Conservation (phyloP, 2,113 vertebrate species). For the Thunnus thynnus region DNA sequence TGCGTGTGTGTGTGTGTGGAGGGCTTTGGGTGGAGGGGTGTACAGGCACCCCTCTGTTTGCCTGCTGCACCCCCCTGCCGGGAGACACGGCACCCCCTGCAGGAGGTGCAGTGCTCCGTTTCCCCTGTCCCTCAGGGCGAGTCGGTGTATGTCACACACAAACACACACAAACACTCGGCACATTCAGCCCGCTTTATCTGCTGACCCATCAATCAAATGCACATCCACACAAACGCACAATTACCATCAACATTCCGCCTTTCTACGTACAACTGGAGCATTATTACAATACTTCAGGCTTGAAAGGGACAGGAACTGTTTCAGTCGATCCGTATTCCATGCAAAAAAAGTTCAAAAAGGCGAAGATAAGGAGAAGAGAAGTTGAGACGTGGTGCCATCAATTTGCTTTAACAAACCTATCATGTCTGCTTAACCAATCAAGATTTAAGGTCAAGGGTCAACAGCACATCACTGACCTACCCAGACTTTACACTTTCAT, state of each 20-base stretch:
- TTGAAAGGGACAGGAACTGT: constrained; percentile 28
- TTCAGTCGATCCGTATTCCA: constrained; percentile 9
- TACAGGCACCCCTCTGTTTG: constrained; percentile 86
- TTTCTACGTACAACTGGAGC: constrained; percentile 19
- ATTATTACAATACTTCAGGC: constrained; percentile 15
- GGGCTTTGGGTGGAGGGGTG: constrained; percentile 71
- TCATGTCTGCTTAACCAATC: constrained; percentile 42
- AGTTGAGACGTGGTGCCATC: neutral
- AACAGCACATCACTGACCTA: constrained; percentile 9
- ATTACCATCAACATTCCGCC: constrained; percentile 43
- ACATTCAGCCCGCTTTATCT: constrained; percentile 64
- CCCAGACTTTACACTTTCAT: constrained; percentile 14
- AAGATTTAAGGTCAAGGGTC: constrained; percentile 36
- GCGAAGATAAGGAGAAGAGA: neutral
- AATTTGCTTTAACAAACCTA: constrained; percentile 6
- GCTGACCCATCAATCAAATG: constrained; percentile 79
- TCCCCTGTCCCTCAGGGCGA: constrained; percentile 87
- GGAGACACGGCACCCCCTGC: constrained; percentile 86
- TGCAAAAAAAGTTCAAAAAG: constrained; percentile 15
- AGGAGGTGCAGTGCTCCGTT: constrained; percentile 87
- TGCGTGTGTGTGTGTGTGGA: constrained; percentile 69
- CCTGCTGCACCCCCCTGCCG: constrained; percentile 81
- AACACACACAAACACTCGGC: constrained; percentile 56
- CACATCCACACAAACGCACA: constrained; percentile 33
- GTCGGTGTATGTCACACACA: constrained; percentile 69